Percentiles rank a stretch among this genome's conserved stretches.
phyloP scores from a whole-genome alignment of 1,140 invertebrate genomes.

The honey bee (Apis mellifera) region DNA sequence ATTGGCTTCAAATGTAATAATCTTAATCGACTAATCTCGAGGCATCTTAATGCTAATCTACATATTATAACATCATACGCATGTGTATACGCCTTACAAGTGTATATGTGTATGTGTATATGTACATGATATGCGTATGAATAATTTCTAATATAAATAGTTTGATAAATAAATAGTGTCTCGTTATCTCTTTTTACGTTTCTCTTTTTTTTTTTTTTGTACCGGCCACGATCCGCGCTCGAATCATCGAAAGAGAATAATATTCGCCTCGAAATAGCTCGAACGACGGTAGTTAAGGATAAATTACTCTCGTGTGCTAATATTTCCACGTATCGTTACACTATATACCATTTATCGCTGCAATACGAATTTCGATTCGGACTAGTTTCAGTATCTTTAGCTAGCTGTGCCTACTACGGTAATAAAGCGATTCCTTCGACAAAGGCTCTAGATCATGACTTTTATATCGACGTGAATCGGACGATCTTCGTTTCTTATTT shows the following conservation, averaged over 20 bases:
- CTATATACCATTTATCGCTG: slow-evolving; percentile 19
- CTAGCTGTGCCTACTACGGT: slow-evolving; percentile 47
- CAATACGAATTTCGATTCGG: slow-evolving; percentile 35
- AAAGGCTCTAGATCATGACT: background rate
- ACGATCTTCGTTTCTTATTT: background rate
- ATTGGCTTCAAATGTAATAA: background rate
- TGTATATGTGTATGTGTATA: slow-evolving; percentile 6
- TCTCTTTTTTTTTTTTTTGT: background rate
- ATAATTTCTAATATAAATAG: slow-evolving; percentile 58
- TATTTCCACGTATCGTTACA: slow-evolving; percentile 26
- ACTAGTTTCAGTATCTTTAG: slow-evolving; percentile 57
- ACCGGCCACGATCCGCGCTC: slow-evolving; percentile 3
- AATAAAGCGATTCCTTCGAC: slow-evolving; percentile 11
- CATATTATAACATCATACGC: background rate
- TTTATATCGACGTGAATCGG: slow-evolving; percentile 13
- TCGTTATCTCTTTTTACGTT: slow-evolving; percentile 30
- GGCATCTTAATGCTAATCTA: background rate
- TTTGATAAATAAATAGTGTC: slow-evolving; percentile 58
- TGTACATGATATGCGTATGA: slow-evolving; percentile 41
- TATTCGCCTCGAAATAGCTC: slow-evolving; percentile 12
- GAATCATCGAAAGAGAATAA: background rate
- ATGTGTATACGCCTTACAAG: slow-evolving; percentile 11
- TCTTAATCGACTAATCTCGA: background rate
- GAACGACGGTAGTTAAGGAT: slow-evolving; percentile 21
- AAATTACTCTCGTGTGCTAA: slow-evolving; percentile 25